These are phyloP conservation scores for Copsychus sechellarum DNA, from an alignment of 2,113 vertebrate genomes.

Conservation along the genomic window DNA sequence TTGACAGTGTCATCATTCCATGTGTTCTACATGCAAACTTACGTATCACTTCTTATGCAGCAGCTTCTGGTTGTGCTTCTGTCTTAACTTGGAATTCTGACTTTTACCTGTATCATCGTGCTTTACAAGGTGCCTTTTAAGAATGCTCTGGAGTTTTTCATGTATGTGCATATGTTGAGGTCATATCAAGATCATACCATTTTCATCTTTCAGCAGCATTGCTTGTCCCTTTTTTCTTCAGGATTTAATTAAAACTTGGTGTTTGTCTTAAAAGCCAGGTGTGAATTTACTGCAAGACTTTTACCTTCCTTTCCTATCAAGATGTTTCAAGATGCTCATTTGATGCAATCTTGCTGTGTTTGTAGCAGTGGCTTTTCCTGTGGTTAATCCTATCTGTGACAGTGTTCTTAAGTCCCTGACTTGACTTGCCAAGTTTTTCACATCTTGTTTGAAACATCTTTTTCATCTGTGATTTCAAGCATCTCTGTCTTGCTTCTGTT, in stretches of 20 bases:
- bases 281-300: not conserved
- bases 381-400: not conserved
- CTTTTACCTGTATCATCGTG: not conserved
- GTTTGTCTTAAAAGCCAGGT: not conserved
- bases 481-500: constrained; percentile 14
- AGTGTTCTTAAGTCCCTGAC: not conserved
- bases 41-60: not conserved
- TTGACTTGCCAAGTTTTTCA: not conserved
- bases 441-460: constrained; percentile 4
- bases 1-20: not conserved
- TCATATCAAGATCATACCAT: not conserved
- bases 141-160: not conserved
- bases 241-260: not conserved
- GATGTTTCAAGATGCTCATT: not conserved
- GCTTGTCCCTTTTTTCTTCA: not conserved
- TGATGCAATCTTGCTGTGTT: not conserved
- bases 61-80: constrained; percentile 33
- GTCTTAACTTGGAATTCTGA: not conserved
- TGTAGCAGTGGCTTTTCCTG: not conserved
- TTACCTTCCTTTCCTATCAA: not conserved
- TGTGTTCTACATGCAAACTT: not conserved
- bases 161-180: not conserved
- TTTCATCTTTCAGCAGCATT: not conserved
- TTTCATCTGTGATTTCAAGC: constrained; percentile 20
- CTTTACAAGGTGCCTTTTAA: constrained; percentile 13